These are phyloP conservation scores for Caenorhabditis sp. DNA, from an alignment of 2,888 invertebrate genomes.

Conservation along the genomic window DNA sequence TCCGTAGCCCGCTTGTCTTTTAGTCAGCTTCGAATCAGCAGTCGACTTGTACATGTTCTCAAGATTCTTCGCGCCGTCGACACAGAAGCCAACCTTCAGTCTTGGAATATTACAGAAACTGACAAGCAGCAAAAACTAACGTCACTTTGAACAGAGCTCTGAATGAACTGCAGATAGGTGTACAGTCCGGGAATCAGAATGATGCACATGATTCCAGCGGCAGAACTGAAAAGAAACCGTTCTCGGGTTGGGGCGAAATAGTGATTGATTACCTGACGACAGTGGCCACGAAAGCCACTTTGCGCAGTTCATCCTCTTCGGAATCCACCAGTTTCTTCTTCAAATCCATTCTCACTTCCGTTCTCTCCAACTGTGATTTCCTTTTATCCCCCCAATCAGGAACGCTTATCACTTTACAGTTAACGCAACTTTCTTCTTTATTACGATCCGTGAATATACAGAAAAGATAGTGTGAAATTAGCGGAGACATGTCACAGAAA, in stretches of 20 bases:
- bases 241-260: too few species aligned
- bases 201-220: slow-evolving; percentile 63
- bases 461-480: background rate
- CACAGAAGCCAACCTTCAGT: slow-evolving; percentile 58
- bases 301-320: slow-evolving; percentile 56
- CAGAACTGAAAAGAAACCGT: slow-evolving; percentile 53
- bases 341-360: slow-evolving; percentile 8
- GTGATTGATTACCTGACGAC: slow-evolving; percentile 48
- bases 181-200: slow-evolving; percentile 64
- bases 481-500: background rate
- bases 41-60: slow-evolving; percentile 41
- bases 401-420: slow-evolving; percentile 38
- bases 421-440: too few species aligned
- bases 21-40: slow-evolving; percentile 5
- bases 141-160: slow-evolving; percentile 64
- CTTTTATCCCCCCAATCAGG: slow-evolving; percentile 1
- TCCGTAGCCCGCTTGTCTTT: slow-evolving; percentile 62
- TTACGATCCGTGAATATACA: slow-evolving; percentile 2
- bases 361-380: too few species aligned
- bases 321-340: slow-evolving; percentile 24
- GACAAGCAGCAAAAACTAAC: slow-evolving; percentile 21
- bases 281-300: slow-evolving; percentile 47
- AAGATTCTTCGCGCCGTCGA: slow-evolving; percentile 50
- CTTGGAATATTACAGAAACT: too few species aligned
- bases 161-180: slow-evolving; percentile 66